Evolutionary conservation across 2,888 invertebrate species (phyloP).

Genomic region (Cosmopolites sordidus): DNA sequence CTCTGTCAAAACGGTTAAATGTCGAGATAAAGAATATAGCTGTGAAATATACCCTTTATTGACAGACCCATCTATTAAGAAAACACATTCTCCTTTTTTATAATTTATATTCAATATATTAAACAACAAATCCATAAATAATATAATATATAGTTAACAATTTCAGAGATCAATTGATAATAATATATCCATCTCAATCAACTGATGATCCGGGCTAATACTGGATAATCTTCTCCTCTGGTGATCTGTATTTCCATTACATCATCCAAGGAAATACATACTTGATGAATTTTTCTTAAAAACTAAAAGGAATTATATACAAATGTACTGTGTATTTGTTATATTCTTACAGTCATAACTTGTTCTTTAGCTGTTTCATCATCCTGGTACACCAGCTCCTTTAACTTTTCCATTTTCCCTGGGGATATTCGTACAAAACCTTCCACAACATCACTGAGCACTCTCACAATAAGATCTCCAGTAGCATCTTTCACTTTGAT

Average conservation of each 20-base stretch:
- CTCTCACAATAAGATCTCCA: constrained; percentile 53
- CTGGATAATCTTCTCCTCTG: constrained; percentile 32
- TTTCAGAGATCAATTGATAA: too few relatives aligned
- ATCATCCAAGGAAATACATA: constrained; percentile 35
- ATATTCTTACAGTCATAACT: constrained; percentile 33
- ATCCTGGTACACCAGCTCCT: constrained; percentile 29
- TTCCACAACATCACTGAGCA: constrained; percentile 56
- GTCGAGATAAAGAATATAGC: too few relatives aligned
- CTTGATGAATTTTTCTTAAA: constrained; percentile 35
- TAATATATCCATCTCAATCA: not conserved
- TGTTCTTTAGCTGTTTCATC: constrained; percentile 30
- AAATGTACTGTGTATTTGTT: constrained; percentile 2
- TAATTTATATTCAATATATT: too few relatives aligned
- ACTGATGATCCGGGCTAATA: constrained; percentile 34
- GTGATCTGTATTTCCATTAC: constrained; percentile 38
- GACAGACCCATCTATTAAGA: too few relatives aligned
- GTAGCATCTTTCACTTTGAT: constrained; percentile 58
- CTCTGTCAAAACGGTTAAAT: too few relatives aligned
- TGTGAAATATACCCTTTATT: too few relatives aligned
- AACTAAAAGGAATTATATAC: constrained; percentile 32
- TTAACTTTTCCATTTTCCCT: constrained; percentile 31
- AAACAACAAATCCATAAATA: not conserved
- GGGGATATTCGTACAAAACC: constrained; percentile 52
- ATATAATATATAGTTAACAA: not conserved
- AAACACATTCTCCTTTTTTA: too few relatives aligned